Percentiles rank a stretch among this genome's conserved stretches.
Conservation (phyloP, 2,113 vertebrate genomes). For the Benitochromis conjunctus region DNA sequence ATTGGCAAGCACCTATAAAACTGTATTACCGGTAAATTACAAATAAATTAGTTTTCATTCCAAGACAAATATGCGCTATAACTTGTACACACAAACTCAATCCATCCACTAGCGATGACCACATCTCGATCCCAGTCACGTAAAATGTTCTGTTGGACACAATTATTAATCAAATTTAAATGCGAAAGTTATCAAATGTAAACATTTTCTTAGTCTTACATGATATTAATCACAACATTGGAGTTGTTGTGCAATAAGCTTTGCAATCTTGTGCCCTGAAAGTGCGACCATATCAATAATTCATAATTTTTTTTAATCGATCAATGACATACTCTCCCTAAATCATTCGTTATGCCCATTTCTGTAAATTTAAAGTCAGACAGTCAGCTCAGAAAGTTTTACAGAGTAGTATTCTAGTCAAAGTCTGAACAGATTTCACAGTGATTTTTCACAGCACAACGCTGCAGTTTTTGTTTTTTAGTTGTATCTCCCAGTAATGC, state of each 20-base stretch:
- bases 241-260: background rate
- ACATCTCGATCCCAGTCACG: background rate
- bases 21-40: background rate
- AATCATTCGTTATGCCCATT: background rate
- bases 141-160: background rate
- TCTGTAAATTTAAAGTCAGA: background rate
- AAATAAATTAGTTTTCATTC: background rate
- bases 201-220: background rate
- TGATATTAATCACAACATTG: background rate
- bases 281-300: background rate
- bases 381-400: background rate
- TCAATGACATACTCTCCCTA: background rate
- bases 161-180: background rate
- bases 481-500: background rate
- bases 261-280: background rate
- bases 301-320: background rate
- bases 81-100: background rate
- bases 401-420: background rate
- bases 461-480: fast-evolving
- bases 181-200: background rate
- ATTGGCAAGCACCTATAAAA: background rate
- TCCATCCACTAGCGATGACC: fast-evolving
- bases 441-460: background rate
- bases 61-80: background rate
- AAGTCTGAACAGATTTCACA: background rate